These are phyloP conservation scores for Protula sp. DNA, from an alignment of 2,888 invertebrate species.

Conservation along the genomic window DNA sequence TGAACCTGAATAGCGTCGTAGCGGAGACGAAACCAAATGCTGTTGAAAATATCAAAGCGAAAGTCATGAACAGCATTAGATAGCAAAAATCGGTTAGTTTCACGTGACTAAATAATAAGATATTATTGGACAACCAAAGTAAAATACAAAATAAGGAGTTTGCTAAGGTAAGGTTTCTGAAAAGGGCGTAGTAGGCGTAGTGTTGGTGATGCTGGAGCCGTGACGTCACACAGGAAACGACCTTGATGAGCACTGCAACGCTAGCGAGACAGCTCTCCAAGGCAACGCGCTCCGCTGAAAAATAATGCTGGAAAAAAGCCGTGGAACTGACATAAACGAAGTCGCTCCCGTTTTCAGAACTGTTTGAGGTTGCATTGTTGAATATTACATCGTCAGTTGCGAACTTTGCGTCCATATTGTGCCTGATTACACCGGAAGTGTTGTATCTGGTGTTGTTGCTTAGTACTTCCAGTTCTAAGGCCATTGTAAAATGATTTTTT, in stretches of 20 bases:
- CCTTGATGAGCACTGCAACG: neutral
- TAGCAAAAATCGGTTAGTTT: neutral
- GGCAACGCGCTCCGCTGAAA: neutral
- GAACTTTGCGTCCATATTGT: too few relatives aligned
- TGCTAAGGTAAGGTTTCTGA: neutral
- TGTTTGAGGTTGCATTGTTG: too few relatives aligned
- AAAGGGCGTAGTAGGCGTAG: neutral
- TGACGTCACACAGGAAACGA: neutral
- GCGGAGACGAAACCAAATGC: neutral
- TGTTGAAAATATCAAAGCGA: neutral
- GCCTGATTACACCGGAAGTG: too few relatives aligned
- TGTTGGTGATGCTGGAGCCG: neutral
- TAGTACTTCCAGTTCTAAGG: too few relatives aligned
- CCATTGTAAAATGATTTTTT: too few relatives aligned
- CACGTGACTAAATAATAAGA: neutral
- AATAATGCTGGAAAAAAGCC: neutral
- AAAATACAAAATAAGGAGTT: neutral
- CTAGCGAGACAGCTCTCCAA: neutral
- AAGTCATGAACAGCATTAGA: neutral
- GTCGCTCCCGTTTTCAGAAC: too few relatives aligned
- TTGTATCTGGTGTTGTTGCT: too few relatives aligned
- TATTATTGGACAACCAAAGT: neutral
- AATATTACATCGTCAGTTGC: too few relatives aligned
- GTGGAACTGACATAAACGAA: too few relatives aligned
- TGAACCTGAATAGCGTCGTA: neutral